Evolutionary conservation across 2,888 invertebrate genomes (phyloP), one percentile per base, ranked within the genome.

Genomic region (Drosophila putrida): DNA sequence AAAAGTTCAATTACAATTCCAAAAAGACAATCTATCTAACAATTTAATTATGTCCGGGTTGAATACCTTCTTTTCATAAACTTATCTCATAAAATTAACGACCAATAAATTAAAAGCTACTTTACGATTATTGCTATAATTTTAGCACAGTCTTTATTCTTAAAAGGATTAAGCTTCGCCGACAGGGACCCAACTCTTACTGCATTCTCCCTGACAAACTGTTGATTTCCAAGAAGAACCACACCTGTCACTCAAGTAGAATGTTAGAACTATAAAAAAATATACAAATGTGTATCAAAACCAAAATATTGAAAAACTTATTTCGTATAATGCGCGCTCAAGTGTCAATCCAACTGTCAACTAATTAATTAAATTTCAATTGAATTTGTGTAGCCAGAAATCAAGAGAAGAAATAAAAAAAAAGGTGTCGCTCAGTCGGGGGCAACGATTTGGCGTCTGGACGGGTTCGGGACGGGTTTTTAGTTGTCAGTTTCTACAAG

Each of bases 341-440:
- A 70, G 60, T 80, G 91, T 90, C 91, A 90, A 89, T 90, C 90
- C 86, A 78, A 87, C 90, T 91, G 91, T 91, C 91, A 90, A 88
- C 90, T 91, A 91, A 91, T 91, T 91, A 91, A 91, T 91, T 91
- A 91, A 91, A 91, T 90, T 91, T 91, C 91, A 91, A 91, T 91
- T 91, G 90, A 91, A 91, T 85, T 89, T 90, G 83, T 89, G 89
- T 79, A 79, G 73, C 76, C 80, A 78, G 75, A 88, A 76, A 79
- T 68, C 71, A 63, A 69, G 64, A 43, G 36, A 49, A 31, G 66
- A 60, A 55, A 68, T 63, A 35, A 50, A 51, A 15, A 59, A 57
- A 76, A 78, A 68, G 63, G 68, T 83, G 71, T 66, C 80, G 73
- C 88, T 71, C 89, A 76, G 87, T 86, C 82, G 87, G 88, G 82